Evolutionary conservation across 2,113 vertebrate genomes (phyloP).

Genomic region (Amphilophus citrinellus): DNA sequence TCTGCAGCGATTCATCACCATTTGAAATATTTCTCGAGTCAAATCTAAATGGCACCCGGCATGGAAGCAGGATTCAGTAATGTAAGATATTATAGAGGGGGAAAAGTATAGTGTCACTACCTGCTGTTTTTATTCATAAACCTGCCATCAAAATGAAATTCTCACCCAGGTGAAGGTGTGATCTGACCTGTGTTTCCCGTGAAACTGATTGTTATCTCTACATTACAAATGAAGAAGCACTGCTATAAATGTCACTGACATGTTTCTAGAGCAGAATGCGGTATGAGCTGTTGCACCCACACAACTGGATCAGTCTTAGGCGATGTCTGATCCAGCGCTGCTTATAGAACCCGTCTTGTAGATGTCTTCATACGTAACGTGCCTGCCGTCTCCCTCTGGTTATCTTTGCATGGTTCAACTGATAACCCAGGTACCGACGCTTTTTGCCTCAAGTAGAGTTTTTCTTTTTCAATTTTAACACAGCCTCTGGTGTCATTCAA

Average conservation of each 20-base stretch:
- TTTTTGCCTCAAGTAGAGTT: background rate
- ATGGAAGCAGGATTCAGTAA: constrained; percentile 18
- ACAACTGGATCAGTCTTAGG: background rate
- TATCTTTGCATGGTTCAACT: background rate
- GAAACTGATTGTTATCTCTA: constrained; percentile 11
- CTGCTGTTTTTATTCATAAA: constrained; percentile 37
- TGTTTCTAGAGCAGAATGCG: background rate
- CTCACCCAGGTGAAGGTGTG: background rate
- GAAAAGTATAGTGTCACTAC: background rate
- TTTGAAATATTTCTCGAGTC: constrained; percentile 29
- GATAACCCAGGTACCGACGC: background rate
- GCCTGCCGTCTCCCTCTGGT: background rate
- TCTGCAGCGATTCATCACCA: constrained; percentile 13
- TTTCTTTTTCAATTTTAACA: background rate
- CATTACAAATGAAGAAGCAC: background rate
- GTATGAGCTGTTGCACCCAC: background rate
- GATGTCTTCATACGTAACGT: background rate
- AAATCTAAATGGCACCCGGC: constrained; percentile 24
- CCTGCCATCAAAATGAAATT: constrained; percentile 18
- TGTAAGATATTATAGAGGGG: background rate
- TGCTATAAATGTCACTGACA: background rate
- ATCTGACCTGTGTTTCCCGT: constrained; percentile 15
- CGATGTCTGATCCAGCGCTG: background rate
- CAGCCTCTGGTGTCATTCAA: background rate
- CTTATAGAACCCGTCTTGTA: background rate